Evolutionary conservation across 2,888 invertebrate species (phyloP), one percentile per base, ranked within the genome.

Genomic region (Spodoptera littoralis): DNA sequence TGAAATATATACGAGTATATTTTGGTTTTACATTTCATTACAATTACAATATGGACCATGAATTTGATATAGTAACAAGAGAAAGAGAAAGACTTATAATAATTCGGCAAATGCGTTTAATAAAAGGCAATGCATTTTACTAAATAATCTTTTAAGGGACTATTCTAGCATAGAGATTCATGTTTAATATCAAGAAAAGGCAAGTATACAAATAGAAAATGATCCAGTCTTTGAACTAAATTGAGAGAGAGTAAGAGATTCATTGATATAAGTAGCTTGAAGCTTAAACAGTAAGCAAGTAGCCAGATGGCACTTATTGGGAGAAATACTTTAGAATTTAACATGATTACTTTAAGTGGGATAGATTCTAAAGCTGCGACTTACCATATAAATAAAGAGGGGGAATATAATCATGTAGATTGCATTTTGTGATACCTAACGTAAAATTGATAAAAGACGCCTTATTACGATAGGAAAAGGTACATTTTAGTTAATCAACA

Each of bases 231-330:
- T 47, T 45, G 24, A 45, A 60, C 55, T 4, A 36, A 51, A 49
- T 43, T 52, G 54, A 42, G 44, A 69, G 52, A 9, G 36, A 44
- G 11, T 44, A 51, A 11, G 76, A 67, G 60, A 68, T 60, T 76
- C 63, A 44, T 54, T 52, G 36, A 36, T 2, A 49, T n/a, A 69
- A 44, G 55, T 52, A 60, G 60, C 64, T 70, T 62, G 54, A 65
- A 71, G 68, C 70, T 5, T 58, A 51, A 27, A 51, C 2, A 48
- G 43, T 13, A 12, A 74, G 57, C 49, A 76, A 77, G 80, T 70
- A 82, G 84, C 87, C 87, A 59, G 79, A 81, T 90, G 88, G 88
- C 88, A 90, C 89, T 66, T 80, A 43, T 61, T 76, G 88, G 88
- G 88, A 90, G 86, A 87, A 72, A 76, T 60, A 65, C 52, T 74